Evolutionary conservation across 2,113 vertebrate genomes (phyloP), one percentile per base, ranked within the genome.

Genomic region (Sclerurus mexicanus): DNA sequence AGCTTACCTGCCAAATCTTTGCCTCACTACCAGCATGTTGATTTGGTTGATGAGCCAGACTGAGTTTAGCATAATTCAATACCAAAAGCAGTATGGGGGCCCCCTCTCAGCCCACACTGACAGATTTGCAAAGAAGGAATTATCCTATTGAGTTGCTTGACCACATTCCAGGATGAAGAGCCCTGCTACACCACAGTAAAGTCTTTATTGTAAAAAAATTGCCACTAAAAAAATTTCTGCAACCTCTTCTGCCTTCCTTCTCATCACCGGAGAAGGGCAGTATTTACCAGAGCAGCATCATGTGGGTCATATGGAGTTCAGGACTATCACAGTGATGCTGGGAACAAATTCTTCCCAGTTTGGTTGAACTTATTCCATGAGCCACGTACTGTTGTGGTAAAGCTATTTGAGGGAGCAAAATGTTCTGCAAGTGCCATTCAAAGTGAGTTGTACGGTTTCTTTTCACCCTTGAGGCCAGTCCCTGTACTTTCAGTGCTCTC

Each of bases 301-400:
- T 35, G 14, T 6, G 5, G 18, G 12, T 46, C 37, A 18, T 1
- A 0, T 12, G 53, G 25, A n/a, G 6, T 33, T 87, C 30, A 47
- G 58, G 40, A 20, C 53, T 75, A 33, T 30, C 12, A 25, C 19
- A 44, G 19, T 4, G 13, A 21, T 53, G 10, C 3, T 0, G 7
- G 30, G 19, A 58, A n/a, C 14, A 62, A 55, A 40, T 92, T 74
- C 55, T 40, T 88, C 15, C 22, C 5, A 3, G 14, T 78, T 69
- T 46, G 42, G 5, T 50, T 89, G 39, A 80, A 39, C 10, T 55
- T 30, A 10, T 85, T 88, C 28, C 27, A 5, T 44, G 15, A 76
- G 15, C n/a, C 4, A 2, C 12, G 22, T 80, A 27, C 37, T 69
- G 15, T 27, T 66, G n/a, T 2, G 2, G 19, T 69, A 46, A 77